phyloP scores from a whole-genome alignment of 2,888 invertebrate species.

The Gastrophysa polygoni region DNA sequence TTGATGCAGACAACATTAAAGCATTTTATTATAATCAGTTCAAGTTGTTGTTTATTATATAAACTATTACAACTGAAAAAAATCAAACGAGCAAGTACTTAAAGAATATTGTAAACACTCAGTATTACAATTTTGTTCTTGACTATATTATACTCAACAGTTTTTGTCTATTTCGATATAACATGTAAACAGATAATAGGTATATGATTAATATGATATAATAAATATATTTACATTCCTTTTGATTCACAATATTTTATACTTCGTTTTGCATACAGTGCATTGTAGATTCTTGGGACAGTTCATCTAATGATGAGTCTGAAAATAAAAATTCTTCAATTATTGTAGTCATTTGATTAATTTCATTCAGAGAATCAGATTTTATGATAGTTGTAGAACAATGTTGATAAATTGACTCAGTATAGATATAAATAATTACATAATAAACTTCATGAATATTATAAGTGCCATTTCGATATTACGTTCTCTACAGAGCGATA shows the following conservation, averaged over 20 bases:
- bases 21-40: slow-evolving; percentile 25
- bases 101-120: slow-evolving; percentile 27
- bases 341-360: too few species aligned
- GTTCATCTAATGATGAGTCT: slow-evolving; percentile 85
- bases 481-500: too few species aligned
- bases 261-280: slow-evolving; percentile 86
- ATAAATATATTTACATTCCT: slow-evolving; percentile 3
- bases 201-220: slow-evolving; percentile 16
- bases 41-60: slow-evolving; percentile 31
- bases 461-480: too few species aligned
- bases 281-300: slow-evolving; percentile 86
- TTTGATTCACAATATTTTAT: slow-evolving; percentile 50
- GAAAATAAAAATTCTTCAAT: too few species aligned
- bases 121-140: slow-evolving; percentile 24
- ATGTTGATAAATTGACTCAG: too few species aligned
- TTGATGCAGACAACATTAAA: slow-evolving; percentile 26
- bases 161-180: slow-evolving; percentile 20
- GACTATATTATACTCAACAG: slow-evolving; percentile 22
- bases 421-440: too few species aligned
- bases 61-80: slow-evolving; percentile 28
- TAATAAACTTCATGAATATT: too few species aligned
- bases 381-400: too few species aligned
- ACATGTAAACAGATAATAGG: slow-evolving; percentile 22
- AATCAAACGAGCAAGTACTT: slow-evolving; percentile 24
- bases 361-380: too few species aligned